These are phyloP conservation scores for Coelopa frigida DNA, from an alignment of 1,140 invertebrate genomes.

Conservation along the genomic window DNA sequence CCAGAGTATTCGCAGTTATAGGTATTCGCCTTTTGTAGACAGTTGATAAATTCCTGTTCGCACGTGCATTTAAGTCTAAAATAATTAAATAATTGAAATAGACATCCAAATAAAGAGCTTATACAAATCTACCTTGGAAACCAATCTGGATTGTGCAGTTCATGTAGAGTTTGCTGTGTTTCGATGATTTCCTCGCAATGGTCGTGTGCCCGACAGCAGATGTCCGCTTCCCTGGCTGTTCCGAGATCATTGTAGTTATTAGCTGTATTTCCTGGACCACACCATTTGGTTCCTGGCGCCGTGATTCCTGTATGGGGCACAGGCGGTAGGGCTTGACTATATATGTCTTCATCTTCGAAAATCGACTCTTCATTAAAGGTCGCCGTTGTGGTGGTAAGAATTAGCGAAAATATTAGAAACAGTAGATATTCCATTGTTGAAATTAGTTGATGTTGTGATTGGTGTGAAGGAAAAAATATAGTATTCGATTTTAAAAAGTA, in stretches of 20 bases:
- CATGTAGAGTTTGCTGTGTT: conserved; percentile 50
- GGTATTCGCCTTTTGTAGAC: conserved; percentile 52
- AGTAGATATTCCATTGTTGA: not conserved
- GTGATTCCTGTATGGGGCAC: conserved; percentile 28
- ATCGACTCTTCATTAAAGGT: conserved; percentile 34
- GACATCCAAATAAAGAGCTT: not conserved
- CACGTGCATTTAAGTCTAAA: conserved; percentile 56
- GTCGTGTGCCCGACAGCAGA: conserved; percentile 72
- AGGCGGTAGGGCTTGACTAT: conserved; percentile 35
- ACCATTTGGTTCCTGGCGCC: conserved; percentile 56
- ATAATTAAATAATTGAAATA: not conserved
- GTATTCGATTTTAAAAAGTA: too few relatives aligned
- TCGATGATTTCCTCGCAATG: conserved; percentile 59
- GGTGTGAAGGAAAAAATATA: too few relatives aligned
- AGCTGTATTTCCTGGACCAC: conserved; percentile 67
- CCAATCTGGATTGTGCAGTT: conserved; percentile 55
- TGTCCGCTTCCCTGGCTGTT: conserved; percentile 56
- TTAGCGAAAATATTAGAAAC: not conserved
- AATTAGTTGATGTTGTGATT: too few relatives aligned
- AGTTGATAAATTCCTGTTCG: conserved; percentile 60
- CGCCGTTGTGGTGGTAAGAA: not conserved
- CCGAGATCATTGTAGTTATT: conserved; percentile 63
- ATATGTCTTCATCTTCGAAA: conserved; percentile 41
- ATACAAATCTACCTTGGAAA: conserved; percentile 47
- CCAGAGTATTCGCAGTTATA: conserved; percentile 50